A percentile compares a stretch with the other conserved stretches of the same genome.
phyloP scores from a whole-genome alignment of 1,140 invertebrate genomes.

The Drosophila ogumai region DNA sequence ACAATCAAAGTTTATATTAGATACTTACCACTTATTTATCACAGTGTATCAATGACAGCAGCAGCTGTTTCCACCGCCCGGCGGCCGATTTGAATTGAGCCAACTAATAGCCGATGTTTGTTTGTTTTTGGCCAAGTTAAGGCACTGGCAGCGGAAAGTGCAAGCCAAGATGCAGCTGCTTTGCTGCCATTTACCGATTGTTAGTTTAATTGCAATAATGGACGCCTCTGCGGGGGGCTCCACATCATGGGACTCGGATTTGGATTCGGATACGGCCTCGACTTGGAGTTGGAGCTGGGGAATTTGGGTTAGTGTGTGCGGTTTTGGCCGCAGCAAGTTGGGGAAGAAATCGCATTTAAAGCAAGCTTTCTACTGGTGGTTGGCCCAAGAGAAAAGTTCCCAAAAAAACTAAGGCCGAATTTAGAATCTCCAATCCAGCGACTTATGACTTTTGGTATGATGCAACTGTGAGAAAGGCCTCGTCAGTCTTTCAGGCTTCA shows the following conservation, averaged over 20 bases:
- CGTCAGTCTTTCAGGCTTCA: not conserved
- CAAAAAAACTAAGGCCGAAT: not conserved
- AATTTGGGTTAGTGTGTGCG: slow-evolving; percentile 73
- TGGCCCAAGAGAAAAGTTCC: not conserved
- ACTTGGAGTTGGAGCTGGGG: slow-evolving; percentile 14
- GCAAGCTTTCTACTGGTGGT: slow-evolving; percentile 22
- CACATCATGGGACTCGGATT: slow-evolving; percentile 24
- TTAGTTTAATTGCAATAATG: slow-evolving; percentile 64
- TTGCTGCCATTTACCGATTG: slow-evolving; percentile 65
- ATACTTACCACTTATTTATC: not conserved
- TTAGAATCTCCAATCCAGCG: slow-evolving; percentile 11
- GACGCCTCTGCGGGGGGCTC: slow-evolving; percentile 26
- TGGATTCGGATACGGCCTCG: slow-evolving; percentile 6
- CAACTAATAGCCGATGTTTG: slow-evolving; percentile 71
- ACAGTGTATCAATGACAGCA: slow-evolving; percentile 1
- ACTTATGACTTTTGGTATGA: slow-evolving; percentile 19
- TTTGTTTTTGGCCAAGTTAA: slow-evolving; percentile 68
- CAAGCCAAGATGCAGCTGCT: slow-evolving; percentile 67
- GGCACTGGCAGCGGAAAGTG: slow-evolving; percentile 61
- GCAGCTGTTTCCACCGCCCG: slow-evolving; percentile 54
- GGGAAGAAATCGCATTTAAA: slow-evolving; percentile 29
- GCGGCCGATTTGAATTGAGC: slow-evolving; percentile 56
- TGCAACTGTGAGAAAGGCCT: slow-evolving; percentile 47
- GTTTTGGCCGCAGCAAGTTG: slow-evolving; percentile 47
- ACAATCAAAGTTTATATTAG: not conserved